phyloP scores from a whole-genome alignment of 1,140 invertebrate species.

The Drosophila micromelanica region DNA sequence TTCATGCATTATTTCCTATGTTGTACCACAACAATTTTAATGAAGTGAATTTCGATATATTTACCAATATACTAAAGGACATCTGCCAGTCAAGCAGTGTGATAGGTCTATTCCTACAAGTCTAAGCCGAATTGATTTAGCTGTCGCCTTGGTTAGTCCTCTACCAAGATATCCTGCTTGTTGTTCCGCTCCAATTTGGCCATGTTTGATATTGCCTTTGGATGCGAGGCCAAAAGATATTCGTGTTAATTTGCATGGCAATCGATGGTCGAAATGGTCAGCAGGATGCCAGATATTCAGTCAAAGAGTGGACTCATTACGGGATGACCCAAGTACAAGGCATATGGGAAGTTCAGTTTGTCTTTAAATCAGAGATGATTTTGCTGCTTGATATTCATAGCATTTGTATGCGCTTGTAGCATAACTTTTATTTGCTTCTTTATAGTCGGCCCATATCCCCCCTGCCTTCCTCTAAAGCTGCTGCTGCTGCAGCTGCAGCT shows the following conservation, averaged over 20 bases:
- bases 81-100: not conserved
- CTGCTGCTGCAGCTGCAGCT: not conserved
- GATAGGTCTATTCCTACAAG: too few species aligned
- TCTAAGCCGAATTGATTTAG: not conserved
- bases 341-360: not conserved
- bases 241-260: constrained; percentile 63
- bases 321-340: constrained; percentile 14
- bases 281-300: not conserved
- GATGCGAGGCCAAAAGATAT: constrained; percentile 8
- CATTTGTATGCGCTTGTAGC: constrained; percentile 67
- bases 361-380: constrained; percentile 22
- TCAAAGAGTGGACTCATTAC: constrained; percentile 59
- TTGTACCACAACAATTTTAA: too few species aligned
- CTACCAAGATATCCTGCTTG: not conserved
- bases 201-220: constrained; percentile 26
- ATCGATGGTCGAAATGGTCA: constrained; percentile 15
- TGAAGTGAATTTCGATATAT: too few species aligned
- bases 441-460: not conserved
- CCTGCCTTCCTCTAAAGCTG: not conserved
- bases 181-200: constrained; percentile 1
- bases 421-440: constrained; percentile 66
- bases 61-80: too few species aligned
- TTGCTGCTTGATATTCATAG: constrained; percentile 67
- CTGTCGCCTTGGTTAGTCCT: not conserved
- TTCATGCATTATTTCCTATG: too few species aligned